These are phyloP conservation scores for Halcyon senegalensis DNA, from an alignment of 2,113 vertebrate genomes.

Conservation along the genomic window DNA sequence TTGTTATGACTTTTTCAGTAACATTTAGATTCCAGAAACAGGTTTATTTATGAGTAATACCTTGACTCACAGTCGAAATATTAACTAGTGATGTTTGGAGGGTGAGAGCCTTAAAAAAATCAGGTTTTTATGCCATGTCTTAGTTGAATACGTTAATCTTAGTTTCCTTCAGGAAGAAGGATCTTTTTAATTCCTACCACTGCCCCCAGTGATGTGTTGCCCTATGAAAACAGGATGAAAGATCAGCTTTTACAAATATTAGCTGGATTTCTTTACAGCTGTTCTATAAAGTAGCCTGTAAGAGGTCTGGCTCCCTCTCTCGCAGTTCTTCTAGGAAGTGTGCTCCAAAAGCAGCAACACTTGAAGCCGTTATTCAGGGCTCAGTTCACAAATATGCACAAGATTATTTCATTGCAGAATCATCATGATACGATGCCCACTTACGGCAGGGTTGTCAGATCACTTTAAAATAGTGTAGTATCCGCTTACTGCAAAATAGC, in stretches of 20 bases:
- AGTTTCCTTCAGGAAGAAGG: neutral
- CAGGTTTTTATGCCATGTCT: neutral
- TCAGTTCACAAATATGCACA: neutral
- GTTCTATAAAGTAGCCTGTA: neutral
- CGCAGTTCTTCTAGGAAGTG: neutral
- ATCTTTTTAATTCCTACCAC: neutral
- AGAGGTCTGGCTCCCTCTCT: neutral
- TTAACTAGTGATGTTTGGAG: neutral
- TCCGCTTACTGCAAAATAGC: neutral
- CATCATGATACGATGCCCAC: neutral
- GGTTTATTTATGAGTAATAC: neutral
- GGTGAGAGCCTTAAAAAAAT: neutral
- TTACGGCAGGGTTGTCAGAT: neutral
- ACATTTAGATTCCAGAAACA: neutral
- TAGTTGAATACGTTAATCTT: accelerated
- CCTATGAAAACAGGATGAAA: neutral
- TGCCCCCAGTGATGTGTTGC: neutral
- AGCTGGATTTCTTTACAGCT: neutral
- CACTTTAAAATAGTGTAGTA: neutral
- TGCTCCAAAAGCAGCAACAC: neutral
- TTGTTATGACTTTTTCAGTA: neutral
- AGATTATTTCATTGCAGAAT: neutral
- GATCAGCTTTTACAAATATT: neutral
- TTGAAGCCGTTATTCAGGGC: neutral
- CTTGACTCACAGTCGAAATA: neutral